phyloP scores from a whole-genome alignment of 2,888 invertebrate species.

The Watsonalla cultraria region DNA sequence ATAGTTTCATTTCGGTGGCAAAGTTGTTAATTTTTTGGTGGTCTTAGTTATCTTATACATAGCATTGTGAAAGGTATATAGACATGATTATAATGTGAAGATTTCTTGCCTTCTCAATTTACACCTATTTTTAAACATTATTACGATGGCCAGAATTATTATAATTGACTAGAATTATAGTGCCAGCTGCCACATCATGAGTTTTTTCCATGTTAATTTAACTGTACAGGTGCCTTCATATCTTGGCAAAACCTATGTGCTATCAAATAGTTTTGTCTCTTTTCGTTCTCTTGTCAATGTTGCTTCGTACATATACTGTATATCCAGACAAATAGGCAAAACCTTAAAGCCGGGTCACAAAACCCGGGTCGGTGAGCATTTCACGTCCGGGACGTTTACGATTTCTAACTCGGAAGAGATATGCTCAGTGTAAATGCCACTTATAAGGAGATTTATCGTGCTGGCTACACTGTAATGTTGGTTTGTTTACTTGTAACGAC shows the following conservation, averaged over 20 bases:
- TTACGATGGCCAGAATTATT: too few species aligned
- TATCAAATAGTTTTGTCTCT: not conserved
- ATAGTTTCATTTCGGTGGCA: not conserved
- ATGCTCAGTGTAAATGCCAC: slow-evolving; percentile 73
- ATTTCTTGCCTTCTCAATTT: too few species aligned
- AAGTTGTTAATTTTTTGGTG: not conserved
- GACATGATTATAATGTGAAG: too few species aligned
- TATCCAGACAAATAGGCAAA: slow-evolving; percentile 10
- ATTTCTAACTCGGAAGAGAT: slow-evolving; percentile 55
- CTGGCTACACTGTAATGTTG: slow-evolving; percentile 35
- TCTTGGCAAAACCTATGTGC: not conserved
- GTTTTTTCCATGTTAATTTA: too few species aligned
- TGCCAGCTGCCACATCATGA: too few species aligned
- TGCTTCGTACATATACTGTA: not conserved
- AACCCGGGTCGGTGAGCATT: slow-evolving; percentile 29
- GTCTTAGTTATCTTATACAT: not conserved
- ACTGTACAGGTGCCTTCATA: too few species aligned
- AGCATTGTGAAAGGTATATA: too few species aligned
- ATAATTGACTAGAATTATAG: too few species aligned
- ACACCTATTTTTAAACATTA: too few species aligned
- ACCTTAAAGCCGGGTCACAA: slow-evolving; percentile 36
- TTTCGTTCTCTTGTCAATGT: not conserved
- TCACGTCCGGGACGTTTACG: slow-evolving; percentile 61
- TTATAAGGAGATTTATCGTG: slow-evolving; percentile 67
- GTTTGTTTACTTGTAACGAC: slow-evolving; percentile 15